Evolutionary conservation across 1,140 invertebrate species (phyloP).

Genomic region (Anthonomus grandis): DNA sequence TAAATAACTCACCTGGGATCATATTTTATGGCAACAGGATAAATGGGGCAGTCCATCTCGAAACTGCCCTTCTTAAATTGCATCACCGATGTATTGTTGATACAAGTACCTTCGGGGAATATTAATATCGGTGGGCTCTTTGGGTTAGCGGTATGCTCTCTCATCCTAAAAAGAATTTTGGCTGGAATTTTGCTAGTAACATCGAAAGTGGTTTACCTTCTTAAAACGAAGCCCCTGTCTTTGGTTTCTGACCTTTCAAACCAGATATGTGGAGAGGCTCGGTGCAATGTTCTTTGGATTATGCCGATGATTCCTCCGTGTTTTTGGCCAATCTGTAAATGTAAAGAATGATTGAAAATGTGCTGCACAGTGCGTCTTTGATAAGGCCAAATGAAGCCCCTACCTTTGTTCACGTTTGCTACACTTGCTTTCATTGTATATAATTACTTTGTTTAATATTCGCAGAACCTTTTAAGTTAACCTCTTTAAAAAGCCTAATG

Average conservation of each 20-base stretch:
- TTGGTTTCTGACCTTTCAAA: slow-evolving; percentile 96
- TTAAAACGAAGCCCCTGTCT: slow-evolving; percentile 85
- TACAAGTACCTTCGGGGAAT: slow-evolving; percentile 99
- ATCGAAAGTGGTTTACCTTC: slow-evolving; percentile 54
- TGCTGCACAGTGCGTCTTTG: too few relatives aligned
- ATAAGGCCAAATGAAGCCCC: too few relatives aligned
- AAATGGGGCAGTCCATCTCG: slow-evolving; percentile 93
- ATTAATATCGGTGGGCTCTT: slow-evolving; percentile 96
- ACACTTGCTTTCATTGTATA: too few relatives aligned
- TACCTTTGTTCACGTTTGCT: too few relatives aligned
- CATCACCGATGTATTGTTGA: slow-evolving; percentile 99
- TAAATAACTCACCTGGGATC: slow-evolving; percentile 64
- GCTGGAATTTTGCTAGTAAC: background rate
- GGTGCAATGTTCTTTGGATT: slow-evolving; percentile 85
- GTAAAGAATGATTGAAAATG: background rate
- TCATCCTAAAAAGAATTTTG: slow-evolving; percentile 58
- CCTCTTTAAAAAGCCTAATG: too few relatives aligned
- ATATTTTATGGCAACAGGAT: slow-evolving; percentile 96
- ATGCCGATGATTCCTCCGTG: slow-evolving; percentile 94
- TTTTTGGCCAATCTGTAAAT: slow-evolving; percentile 84
- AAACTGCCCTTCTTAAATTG: slow-evolving; percentile 99
- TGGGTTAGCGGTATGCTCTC: slow-evolving; percentile 91
- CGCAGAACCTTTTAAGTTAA: too few relatives aligned
- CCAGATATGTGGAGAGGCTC: slow-evolving; percentile 97
- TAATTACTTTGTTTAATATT: too few relatives aligned